Percentiles rank a stretch among this genome's conserved stretches.
phyloP scores from a whole-genome alignment of 1,140 invertebrate species.

The Eubasilissa regina region DNA sequence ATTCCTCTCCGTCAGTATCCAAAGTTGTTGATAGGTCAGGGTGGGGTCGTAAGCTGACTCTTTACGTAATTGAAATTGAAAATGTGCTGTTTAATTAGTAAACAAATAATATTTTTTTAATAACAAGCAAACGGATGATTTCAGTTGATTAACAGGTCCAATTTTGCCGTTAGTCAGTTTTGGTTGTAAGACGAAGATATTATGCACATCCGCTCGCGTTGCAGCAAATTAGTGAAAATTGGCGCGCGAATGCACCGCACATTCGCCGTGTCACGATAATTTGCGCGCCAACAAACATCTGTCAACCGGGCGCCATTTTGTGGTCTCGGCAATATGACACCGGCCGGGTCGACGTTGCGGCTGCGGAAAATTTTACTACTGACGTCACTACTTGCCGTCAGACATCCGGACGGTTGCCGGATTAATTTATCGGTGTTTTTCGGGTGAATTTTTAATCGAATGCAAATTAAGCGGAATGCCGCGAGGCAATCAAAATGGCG shows the following conservation, averaged over 20 bases:
- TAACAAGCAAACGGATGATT: too few species aligned
- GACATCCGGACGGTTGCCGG: neutral
- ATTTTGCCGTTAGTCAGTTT: too few species aligned
- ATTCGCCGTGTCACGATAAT: conserved; percentile 42
- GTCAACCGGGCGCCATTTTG: conserved; percentile 38
- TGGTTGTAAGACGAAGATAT: too few species aligned
- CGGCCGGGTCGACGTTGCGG: conserved; percentile 22
- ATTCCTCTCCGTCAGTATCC: too few species aligned
- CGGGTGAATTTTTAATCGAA: conserved; percentile 17
- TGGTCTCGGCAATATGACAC: conserved; percentile 24
- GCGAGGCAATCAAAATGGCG: conserved; percentile 3
- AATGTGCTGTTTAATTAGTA: too few species aligned
- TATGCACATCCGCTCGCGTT: conserved; percentile 37
- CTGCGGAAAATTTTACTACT: conserved; percentile 4
- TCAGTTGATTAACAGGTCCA: too few species aligned
- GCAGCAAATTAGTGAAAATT: conserved; percentile 56
- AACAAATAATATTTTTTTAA: too few species aligned
- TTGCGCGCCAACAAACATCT: conserved; percentile 46
- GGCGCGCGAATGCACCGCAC: conserved; percentile 45
- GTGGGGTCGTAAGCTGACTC: too few species aligned
- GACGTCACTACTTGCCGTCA: neutral
- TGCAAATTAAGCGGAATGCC: conserved; percentile 29
- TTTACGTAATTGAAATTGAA: too few species aligned
- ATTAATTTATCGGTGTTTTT: conserved; percentile 35
- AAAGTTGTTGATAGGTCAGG: too few species aligned